These are phyloP conservation scores for Epsilonema sp. DNA, from an alignment of 2,888 invertebrate genomes.

Conservation along the genomic window DNA sequence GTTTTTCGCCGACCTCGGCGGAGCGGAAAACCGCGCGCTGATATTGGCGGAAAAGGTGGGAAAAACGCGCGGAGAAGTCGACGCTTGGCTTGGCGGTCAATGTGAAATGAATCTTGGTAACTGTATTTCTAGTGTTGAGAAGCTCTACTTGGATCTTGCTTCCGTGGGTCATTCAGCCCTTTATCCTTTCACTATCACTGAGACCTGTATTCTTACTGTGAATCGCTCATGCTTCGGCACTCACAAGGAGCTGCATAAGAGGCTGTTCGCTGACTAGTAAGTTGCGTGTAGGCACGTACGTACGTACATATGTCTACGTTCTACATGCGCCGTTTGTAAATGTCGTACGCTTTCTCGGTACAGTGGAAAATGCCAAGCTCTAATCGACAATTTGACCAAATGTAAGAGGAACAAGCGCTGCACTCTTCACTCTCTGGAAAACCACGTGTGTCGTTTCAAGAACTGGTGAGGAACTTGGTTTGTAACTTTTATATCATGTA, in stretches of 20 bases:
- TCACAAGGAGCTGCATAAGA: slow-evolving; percentile 57
- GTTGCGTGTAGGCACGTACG: not conserved
- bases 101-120: too few relatives aligned
- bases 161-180: slow-evolving; percentile 64
- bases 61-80: too few relatives aligned
- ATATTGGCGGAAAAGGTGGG: too few relatives aligned
- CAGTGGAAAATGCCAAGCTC: slow-evolving; percentile 25
- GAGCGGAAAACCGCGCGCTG: too few relatives aligned
- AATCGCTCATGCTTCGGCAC: slow-evolving; percentile 55
- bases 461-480: slow-evolving; percentile 43
- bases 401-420: slow-evolving; percentile 74
- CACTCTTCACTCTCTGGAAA: slow-evolving; percentile 67
- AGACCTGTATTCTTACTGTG: slow-evolving; percentile 37
- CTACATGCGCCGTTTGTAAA: too few relatives aligned
- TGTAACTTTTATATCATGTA: slow-evolving; percentile 39
- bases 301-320: too few relatives aligned
- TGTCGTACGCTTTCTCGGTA: slow-evolving; percentile 2
- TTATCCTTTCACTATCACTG: slow-evolving; percentile 58
- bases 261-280: slow-evolving; percentile 71
- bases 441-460: slow-evolving; percentile 35
- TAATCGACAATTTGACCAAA: slow-evolving; percentile 39
- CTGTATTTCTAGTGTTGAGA: slow-evolving; percentile 57
- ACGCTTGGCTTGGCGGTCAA: too few relatives aligned
- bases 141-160: slow-evolving; percentile 62
- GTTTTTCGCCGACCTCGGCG: too few relatives aligned